Evolutionary conservation across 2,888 invertebrate genomes (phyloP), one percentile per base, ranked within the genome.

Genomic region (Plemyria rubiginata): DNA sequence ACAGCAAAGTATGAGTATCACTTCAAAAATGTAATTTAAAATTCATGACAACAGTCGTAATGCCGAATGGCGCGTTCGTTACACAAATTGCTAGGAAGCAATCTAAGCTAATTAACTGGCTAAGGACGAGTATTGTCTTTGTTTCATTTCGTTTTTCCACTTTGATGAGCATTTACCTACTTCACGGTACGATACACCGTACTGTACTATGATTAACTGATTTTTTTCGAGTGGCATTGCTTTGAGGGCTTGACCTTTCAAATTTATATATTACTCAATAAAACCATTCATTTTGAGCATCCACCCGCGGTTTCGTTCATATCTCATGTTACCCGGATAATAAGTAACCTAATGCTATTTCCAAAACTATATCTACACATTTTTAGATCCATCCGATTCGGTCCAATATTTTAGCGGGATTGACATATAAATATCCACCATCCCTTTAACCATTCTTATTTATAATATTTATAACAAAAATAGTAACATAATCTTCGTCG

Each of bases 81-180:
- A 65, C 62, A 62, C 70, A 67, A 70, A 67, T 64, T 58, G 66
- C 54, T 54, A 62, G 67, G 66, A 67, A 66, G 58, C 58, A 64
- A 67, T 60, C 54, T 52, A 56, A 66, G 62, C 58, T 64, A 66
- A 67, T 66, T 67, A 65, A 60, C 54, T 58, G 53, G 50, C 43
- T 60, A 67, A 66, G 65, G 57, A 58, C 67, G 53, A 60, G 60
- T 67, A 66, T 57, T 65, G 59, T 65, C 57, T 66, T 46, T 55
- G 54, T 65, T 60, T 58, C 36, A 46, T 49, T 50, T 62, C 29
- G 51, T 64, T 65, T 66, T 65, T 63, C 55, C 64, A 68, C 55
- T 55, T 62, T 61, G 59, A 52, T 65, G 60, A 65, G 36, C 54
- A 65, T 60, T 57, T 46, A 57, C n/a, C n/a, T n/a, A n/a, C 60